Conservation (phyloP, 2,888 invertebrate species). For the Allophyes oxyacanthae region DNA sequence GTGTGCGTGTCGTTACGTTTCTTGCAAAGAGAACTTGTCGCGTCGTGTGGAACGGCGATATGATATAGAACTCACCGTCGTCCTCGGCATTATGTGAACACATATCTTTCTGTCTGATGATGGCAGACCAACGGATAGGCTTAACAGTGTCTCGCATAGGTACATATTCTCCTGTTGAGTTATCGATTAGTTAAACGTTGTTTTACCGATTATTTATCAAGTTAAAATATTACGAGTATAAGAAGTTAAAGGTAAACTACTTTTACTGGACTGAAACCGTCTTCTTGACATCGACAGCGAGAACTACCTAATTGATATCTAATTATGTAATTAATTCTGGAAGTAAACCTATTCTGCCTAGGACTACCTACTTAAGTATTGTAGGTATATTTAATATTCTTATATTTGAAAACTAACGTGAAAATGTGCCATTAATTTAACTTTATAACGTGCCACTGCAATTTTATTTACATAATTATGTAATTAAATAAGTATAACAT, state of each 20-base stretch:
- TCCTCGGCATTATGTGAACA: slow-evolving; percentile 68
- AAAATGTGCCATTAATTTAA: slow-evolving; percentile 89
- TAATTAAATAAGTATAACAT: slow-evolving; percentile 85
- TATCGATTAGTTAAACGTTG: slow-evolving; percentile 66
- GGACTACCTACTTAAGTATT: slow-evolving; percentile 71
- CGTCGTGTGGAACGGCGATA: slow-evolving; percentile 27
- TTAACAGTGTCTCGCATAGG: slow-evolving; percentile 50
- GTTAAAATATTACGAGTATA: slow-evolving; percentile 66
- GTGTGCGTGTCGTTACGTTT: slow-evolving; percentile 65
- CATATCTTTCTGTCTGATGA: slow-evolving; percentile 78
- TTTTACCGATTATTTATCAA: slow-evolving; percentile 57
- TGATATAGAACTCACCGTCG: slow-evolving; percentile 54
- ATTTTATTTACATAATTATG: slow-evolving; percentile 76
- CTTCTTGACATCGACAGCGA: slow-evolving; percentile 44
- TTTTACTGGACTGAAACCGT: slow-evolving; percentile 54
- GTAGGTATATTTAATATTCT: slow-evolving; percentile 79
- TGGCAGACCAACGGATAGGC: slow-evolving; percentile 65
- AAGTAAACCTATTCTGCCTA: slow-evolving; percentile 70
- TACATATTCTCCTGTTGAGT: slow-evolving; percentile 65
- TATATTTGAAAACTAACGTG: slow-evolving; percentile 88
- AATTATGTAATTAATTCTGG: slow-evolving; percentile 50
- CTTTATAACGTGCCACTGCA: slow-evolving; percentile 87
- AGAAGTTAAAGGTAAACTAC: slow-evolving; percentile 61
- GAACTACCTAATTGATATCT: slow-evolving; percentile 51
- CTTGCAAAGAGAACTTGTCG: slow-evolving; percentile 44